Percentiles rank a stretch among this genome's conserved stretches.
Conservation (phyloP, 2,888 invertebrate species). For the Conomelus anceps region DNA sequence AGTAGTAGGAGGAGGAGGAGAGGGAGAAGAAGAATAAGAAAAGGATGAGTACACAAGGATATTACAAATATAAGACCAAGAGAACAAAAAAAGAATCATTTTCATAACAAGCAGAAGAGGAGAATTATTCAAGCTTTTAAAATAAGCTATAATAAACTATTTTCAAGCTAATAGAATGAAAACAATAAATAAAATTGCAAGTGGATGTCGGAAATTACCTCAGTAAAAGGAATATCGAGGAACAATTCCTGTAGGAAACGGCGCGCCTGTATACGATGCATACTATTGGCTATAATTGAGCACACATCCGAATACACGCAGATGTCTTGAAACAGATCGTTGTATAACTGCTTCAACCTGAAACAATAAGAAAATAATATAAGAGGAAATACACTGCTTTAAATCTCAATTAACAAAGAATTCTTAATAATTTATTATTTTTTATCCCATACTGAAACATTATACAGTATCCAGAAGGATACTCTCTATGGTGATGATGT, state of each 20-base stretch:
- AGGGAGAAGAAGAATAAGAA: too few relatives aligned
- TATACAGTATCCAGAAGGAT: not conserved
- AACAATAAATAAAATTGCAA: too few relatives aligned
- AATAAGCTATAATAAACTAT: not conserved
- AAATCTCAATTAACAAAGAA: not conserved
- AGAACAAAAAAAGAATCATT: too few relatives aligned
- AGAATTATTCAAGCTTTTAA: not conserved
- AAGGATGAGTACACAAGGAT: too few relatives aligned
- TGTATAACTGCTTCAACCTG: conserved; percentile 49
- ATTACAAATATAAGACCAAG: too few relatives aligned
- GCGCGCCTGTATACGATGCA: conserved; percentile 74
- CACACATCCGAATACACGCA: conserved; percentile 92
- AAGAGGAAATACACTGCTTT: not conserved
- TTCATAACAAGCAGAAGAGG: too few relatives aligned
- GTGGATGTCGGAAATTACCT: conserved; percentile 42
- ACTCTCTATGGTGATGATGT: not conserved
- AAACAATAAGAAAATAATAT: conserved; percentile 27
- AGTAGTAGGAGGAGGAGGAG: too few relatives aligned
- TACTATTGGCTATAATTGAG: conserved; percentile 66
- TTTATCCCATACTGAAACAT: not conserved
- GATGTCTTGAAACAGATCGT: conserved; percentile 59
- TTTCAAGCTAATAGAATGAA: not conserved
- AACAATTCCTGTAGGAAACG: conserved; percentile 91
- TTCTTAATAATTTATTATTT: not conserved
- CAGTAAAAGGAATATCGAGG: conserved; percentile 71